phyloP scores from a whole-genome alignment of 2,113 vertebrate species.

The Numida meleagris region DNA sequence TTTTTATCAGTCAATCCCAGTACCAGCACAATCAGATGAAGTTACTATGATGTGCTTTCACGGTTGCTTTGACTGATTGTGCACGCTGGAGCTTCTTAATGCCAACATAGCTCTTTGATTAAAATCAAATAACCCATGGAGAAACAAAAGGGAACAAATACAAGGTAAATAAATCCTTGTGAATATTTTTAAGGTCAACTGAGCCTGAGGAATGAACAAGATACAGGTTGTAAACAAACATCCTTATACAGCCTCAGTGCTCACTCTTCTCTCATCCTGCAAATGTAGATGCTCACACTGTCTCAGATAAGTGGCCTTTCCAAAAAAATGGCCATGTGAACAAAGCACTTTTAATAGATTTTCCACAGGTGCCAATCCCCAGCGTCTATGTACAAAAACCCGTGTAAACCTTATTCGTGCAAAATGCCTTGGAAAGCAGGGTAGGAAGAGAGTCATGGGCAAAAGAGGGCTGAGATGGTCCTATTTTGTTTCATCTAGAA shows the following conservation, averaged over 20 bases:
- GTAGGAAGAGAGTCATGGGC: accelerated
- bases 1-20: background rate
- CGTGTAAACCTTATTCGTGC: background rate
- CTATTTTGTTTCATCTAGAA: background rate
- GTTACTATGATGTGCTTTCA: background rate
- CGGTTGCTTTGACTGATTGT: background rate
- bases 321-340: background rate
- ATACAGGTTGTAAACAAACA: background rate
- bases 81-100: background rate
- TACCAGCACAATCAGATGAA: background rate
- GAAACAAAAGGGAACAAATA: background rate
- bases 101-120: background rate
- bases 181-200: background rate
- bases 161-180: background rate
- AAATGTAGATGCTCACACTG: background rate
- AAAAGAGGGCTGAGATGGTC: background rate
- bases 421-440: background rate
- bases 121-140: background rate
- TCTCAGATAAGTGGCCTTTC: background rate
- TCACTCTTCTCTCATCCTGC: background rate
- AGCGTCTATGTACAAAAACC: background rate
- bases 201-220: background rate
- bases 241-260: background rate
- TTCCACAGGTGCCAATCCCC: background rate
- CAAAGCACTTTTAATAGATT: background rate